Conservation (phyloP, 2,888 invertebrate species). For the Acleris laterana region DNA sequence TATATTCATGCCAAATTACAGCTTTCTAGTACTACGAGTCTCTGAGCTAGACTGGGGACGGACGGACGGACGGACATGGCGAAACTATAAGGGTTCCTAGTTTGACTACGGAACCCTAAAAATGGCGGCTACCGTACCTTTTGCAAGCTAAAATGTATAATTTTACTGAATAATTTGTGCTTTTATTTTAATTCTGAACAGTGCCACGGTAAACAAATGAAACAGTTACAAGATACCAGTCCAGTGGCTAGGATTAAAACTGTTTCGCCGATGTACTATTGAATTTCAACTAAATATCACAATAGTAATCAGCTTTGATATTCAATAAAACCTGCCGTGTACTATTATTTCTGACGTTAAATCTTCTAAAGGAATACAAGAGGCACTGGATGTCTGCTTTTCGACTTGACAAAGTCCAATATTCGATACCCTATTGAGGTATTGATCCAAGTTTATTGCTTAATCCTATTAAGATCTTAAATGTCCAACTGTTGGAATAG, state of each 20-base stretch:
- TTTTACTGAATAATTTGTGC: too few relatives aligned
- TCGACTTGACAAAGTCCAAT: neutral
- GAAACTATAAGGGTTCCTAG: too few relatives aligned
- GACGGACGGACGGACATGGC: too few relatives aligned
- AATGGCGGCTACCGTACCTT: too few relatives aligned
- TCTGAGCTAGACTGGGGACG: too few relatives aligned
- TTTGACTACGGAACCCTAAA: too few relatives aligned
- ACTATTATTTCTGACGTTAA: neutral
- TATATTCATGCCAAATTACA: too few relatives aligned
- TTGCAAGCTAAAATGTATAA: too few relatives aligned
- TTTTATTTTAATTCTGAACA: too few relatives aligned
- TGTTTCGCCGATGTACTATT: neutral
- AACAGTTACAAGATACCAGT: too few relatives aligned
- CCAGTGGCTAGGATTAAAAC: neutral
- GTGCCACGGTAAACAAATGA: too few relatives aligned
- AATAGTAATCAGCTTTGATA: neutral
- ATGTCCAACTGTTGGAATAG: neutral
- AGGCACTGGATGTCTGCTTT: neutral
- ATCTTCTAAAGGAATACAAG: slow-evolving; percentile 1
- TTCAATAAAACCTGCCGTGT: neutral
- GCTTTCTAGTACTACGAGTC: too few relatives aligned
- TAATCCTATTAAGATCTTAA: slow-evolving; percentile 20
- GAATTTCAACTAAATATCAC: neutral
- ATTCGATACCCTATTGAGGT: neutral
- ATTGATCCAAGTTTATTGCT: slow-evolving; percentile 25